Conservation (phyloP, 2,797 vertebrate genomes). For the Sebastes minor region DNA sequence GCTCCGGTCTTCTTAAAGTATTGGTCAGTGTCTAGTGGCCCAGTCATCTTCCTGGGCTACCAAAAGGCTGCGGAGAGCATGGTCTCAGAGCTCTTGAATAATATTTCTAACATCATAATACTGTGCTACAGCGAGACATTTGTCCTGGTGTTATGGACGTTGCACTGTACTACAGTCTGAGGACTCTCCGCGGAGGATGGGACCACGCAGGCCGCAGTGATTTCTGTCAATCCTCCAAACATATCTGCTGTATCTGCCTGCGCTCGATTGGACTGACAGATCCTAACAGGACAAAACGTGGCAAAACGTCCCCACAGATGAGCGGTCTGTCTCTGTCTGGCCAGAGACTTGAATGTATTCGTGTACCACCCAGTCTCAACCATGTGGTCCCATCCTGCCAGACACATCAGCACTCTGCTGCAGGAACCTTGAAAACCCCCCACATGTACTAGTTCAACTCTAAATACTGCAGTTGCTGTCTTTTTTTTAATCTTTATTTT, state of each 20-base stretch:
- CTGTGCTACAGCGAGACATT: slow-evolving; percentile 42
- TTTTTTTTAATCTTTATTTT: slow-evolving; percentile 48
- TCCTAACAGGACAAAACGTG: slow-evolving; percentile 13
- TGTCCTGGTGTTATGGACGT: slow-evolving; percentile 32
- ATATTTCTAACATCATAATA: slow-evolving; percentile 46
- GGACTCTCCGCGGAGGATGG: slow-evolving; percentile 23
- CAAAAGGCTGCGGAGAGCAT: background rate
- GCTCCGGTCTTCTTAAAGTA: slow-evolving; percentile 33
- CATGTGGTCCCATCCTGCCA: slow-evolving; percentile 44
- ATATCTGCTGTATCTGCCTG: slow-evolving; percentile 37
- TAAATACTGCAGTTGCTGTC: slow-evolving; percentile 65
- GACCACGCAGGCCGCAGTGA: slow-evolving; percentile 26
- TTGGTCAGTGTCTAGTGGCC: slow-evolving; percentile 17
- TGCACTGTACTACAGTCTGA: slow-evolving; percentile 29
- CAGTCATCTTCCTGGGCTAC: slow-evolving; percentile 4
- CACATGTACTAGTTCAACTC: slow-evolving; percentile 43
- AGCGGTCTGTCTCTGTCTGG: slow-evolving; percentile 36
- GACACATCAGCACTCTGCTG: slow-evolving; percentile 42
- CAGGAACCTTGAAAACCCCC: slow-evolving; percentile 33
- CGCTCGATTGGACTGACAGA: background rate
- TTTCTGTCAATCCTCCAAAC: slow-evolving; percentile 27
- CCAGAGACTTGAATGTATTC: slow-evolving; percentile 75
- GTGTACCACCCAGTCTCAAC: slow-evolving; percentile 40
- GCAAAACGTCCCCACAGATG: slow-evolving; percentile 15
- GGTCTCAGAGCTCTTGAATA: slow-evolving; percentile 30